Base-by-base conservation (phyloP, 2,113 vertebrate species). In the Bufo bufo region DNA sequence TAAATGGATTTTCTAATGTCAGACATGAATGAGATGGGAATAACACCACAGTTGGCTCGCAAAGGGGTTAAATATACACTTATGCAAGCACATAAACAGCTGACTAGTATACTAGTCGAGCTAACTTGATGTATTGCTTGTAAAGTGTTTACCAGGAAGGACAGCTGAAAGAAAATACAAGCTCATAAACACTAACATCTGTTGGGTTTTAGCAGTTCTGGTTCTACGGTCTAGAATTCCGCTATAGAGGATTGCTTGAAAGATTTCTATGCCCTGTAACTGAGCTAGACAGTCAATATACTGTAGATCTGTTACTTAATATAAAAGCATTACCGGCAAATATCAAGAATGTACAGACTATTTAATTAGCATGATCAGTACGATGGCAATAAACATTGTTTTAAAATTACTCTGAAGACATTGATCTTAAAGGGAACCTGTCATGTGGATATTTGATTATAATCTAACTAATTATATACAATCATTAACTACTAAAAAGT, bases 231-330 rank as follows among this genome's bases (percentile, higher is more conserved):
- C 43, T 82, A 75, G 78, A 87, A 82, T 87, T 87, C 86, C 82
- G 79, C 50, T 50, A 52, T 75, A 56, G 52, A 82, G 72, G 86
- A 52, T 91, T 89, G 89, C 89, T 91, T 90, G 92, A 92, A 92
- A 93, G 93, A 81, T 45, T 16, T 82, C n/a, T n/a, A 90, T 92
- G 91, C 93, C 89, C 85, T 91, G 90, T 89, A 87, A 87, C 75
- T 87, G 86, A 87, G 50, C n/a, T 45, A 49, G 80, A 82, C 63
- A 43, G 20, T 74, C 75, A 33, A 45, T 69, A 69, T n/a, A n/a
- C n/a, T n/a, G n/a, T 8, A 33, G 16, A 58, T 80, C 23, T 33
- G 52, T 16, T 23, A 80, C 5, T 80, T 80, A 58, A 14, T 23
- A 52, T 45, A 74, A 13, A 59, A n/a, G n/a, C n/a, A n/a, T n/a